Base-by-base conservation (phyloP, 2,113 vertebrate genomes). In the Scortum barcoo region DNA sequence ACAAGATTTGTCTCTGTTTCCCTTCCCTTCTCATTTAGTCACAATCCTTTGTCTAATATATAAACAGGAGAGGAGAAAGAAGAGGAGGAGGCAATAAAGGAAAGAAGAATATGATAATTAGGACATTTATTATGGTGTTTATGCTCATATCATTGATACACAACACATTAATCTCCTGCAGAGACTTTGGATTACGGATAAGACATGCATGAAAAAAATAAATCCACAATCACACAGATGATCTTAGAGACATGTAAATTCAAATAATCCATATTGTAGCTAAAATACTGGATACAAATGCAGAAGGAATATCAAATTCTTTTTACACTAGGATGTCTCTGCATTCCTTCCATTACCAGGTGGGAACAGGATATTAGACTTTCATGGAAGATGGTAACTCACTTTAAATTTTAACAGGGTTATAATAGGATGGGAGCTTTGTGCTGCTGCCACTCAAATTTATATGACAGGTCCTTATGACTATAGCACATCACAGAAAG, bases 381-480 rank as follows among this genome's bases (percentile, higher is more conserved):
- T 88, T 66, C 54, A 65, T 42, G 50, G 0, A 36, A 6, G 1
- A 42, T 48, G 44, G 16, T 51, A 68, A 80, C 75, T 76, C 16
- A 58, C 57, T 73, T 7, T 46, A 44, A 86, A 63, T 83, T 68
- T 57, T 57, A 86, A 53, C n/a, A 44, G 76, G 67, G 70, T 81
- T 62, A 24, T 24, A 40, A 60, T 2, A 5, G 73, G 40, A 65
- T 76, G 51, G 76, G 66, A 76, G 54, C 72, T 51, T 80, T 88
- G 79, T 63, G 76, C 57, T 50, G 38, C 46, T 84, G 80, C 51
- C 70, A 80, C 42, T 86, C 71, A 88, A 70, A 57, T 84, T 62
- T 70, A 86, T 76, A 83, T 84, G 85, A 81, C 76, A 85, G 70
- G 61, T 61, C 53, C 65, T 80, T 68, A 46, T 73, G 80, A 73